Conservation (phyloP, 2,113 vertebrate species). For the Macquaria australasica region DNA sequence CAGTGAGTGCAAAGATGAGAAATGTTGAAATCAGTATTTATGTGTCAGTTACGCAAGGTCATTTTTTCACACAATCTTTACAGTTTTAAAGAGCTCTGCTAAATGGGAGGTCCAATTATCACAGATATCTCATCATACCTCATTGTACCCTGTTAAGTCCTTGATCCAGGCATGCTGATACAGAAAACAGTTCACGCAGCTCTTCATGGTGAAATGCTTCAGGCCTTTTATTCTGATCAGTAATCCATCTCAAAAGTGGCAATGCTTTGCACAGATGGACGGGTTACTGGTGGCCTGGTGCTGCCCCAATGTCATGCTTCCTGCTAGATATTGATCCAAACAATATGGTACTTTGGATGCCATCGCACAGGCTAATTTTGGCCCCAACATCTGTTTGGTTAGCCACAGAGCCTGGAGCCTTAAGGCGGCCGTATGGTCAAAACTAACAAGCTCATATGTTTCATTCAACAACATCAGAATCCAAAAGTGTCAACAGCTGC, state of each 20-base stretch:
- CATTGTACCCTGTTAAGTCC: not conserved
- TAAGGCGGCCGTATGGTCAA: too few species aligned
- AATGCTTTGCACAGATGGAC: slow-evolving; percentile 8
- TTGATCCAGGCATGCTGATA: not conserved
- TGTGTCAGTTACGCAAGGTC: not conserved
- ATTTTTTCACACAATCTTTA: not conserved
- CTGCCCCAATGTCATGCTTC: not conserved
- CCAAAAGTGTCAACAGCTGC: not conserved
- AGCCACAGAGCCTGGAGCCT: not conserved
- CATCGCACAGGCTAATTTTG: not conserved
- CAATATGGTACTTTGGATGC: not conserved
- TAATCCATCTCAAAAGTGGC: not conserved
- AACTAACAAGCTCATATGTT: not conserved
- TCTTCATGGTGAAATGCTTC: not conserved
- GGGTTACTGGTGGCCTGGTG: not conserved
- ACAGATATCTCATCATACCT: not conserved
- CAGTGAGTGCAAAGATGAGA: not conserved
- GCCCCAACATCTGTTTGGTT: not conserved
- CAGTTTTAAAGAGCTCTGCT: not conserved
- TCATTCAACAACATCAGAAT: not conserved
- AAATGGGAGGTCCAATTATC: not conserved
- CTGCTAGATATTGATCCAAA: not conserved
- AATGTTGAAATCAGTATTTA: not conserved
- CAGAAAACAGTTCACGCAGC: not conserved
- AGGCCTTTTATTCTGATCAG: not conserved